Evolutionary conservation across 2,113 vertebrate species (phyloP), one percentile per base, ranked within the genome.

Genomic region (Pavo muticus): DNA sequence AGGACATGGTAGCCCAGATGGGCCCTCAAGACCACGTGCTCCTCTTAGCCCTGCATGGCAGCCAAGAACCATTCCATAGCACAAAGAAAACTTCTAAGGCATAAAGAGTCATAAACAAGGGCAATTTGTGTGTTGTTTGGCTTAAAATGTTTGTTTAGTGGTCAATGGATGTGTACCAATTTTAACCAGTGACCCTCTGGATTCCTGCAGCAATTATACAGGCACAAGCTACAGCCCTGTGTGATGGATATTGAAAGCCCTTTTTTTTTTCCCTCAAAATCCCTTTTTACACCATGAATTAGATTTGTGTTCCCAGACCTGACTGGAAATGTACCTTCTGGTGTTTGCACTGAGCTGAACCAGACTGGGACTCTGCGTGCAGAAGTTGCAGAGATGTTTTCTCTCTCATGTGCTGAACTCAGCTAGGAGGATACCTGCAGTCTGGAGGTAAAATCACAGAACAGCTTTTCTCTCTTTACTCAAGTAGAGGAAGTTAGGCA

Each of bases 41-140:
- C 37, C 37, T 63, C 15, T 7, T 37, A 27, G 37, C 35, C 24
- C 24, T 40, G 25, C 23, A 16, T 61, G 35, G 35, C 23, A 23
- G 15, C 60, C 35, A 61, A 39, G 35, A 61, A 25, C 35, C 23
- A 39, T 61, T 39, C 60, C 23, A 11, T 39, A 39, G 35, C 61
- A 64, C 25, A 64, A 40, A 64, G 37, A 64, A 64, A 64, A 40
- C 17, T 18, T 27, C 25, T 40, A 12, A 29, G 39, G 61, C 39
- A 39, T 40, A 8, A 40, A 17, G 37, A 40, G 25, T 11, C 16
- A 8, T 18, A 40, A 40, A 29, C 24, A 29, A 64, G 39, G 16
- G 25, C 32, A 59, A 35, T 59, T n/a, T 59, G 32, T 17, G 6
- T 8, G 0, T 3, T 1, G 3, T 59, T 54, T 6, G 2, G 11